phyloP scores from a whole-genome alignment of 1,140 invertebrate genomes.

The Megathymus violae region DNA sequence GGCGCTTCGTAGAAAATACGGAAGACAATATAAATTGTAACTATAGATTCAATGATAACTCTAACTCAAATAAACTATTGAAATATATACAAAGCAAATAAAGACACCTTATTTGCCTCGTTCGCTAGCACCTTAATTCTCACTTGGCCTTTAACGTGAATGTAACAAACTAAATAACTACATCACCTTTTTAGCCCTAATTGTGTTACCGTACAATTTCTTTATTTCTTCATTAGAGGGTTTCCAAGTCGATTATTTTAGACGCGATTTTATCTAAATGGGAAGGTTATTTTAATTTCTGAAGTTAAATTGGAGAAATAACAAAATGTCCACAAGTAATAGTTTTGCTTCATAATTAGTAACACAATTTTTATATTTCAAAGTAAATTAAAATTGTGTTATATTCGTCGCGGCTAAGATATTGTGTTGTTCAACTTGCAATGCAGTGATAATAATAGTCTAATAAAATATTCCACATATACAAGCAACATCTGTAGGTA shows the following conservation, averaged over 20 bases:
- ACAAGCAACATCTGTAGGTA: too few relatives aligned
- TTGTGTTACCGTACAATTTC: neutral
- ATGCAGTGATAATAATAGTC: too few relatives aligned
- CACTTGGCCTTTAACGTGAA: neutral
- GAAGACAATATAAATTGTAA: too few relatives aligned
- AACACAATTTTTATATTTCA: too few relatives aligned
- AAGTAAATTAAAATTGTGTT: conserved; percentile 14
- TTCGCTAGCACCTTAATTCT: neutral
- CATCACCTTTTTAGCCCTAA: conserved; percentile 13
- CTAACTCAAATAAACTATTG: too few relatives aligned
- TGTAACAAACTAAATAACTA: conserved; percentile 4
- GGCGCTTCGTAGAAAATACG: too few relatives aligned
- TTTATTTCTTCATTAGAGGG: conserved; percentile 9
- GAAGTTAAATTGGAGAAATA: neutral
- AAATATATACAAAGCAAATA: too few relatives aligned
- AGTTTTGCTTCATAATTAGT: neutral
- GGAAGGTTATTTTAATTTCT: neutral
- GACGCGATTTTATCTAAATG: conserved; percentile 19
- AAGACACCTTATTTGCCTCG: neutral
- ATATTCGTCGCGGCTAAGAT: conserved; percentile 1
- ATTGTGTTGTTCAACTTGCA: too few relatives aligned
- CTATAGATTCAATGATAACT: too few relatives aligned
- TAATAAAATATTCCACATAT: too few relatives aligned
- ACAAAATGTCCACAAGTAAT: neutral
- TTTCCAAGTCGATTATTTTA: conserved; percentile 9